phyloP scores from a whole-genome alignment of 2,797 vertebrate species.

The Synanceia verrucosa region DNA sequence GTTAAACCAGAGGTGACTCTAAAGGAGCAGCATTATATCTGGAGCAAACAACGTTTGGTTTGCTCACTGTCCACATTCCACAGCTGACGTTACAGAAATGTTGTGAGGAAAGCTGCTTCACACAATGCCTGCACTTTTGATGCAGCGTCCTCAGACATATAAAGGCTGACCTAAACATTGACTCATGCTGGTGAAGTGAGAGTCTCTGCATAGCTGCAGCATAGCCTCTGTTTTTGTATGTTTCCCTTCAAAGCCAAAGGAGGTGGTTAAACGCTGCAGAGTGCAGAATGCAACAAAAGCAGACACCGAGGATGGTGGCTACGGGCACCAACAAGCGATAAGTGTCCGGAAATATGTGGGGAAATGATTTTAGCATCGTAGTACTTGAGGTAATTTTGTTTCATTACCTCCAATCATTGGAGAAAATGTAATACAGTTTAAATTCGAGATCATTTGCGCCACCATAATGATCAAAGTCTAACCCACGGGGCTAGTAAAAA shows the following conservation, averaged over 20 bases:
- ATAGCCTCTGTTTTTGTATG: neutral
- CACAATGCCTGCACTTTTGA: neutral
- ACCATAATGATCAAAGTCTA: slow-evolving; percentile 32
- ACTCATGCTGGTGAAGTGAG: neutral
- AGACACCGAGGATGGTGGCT: slow-evolving; percentile 2
- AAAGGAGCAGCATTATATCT: slow-evolving; percentile 25
- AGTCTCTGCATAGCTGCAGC: neutral
- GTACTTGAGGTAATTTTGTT: slow-evolving; percentile 20
- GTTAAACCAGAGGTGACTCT: slow-evolving; percentile 48
- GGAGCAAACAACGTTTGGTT: slow-evolving; percentile 7
- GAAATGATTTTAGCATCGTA: slow-evolving; percentile 11
- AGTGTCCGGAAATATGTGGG: slow-evolving; percentile 21
- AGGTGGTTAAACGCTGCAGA: slow-evolving; percentile 16
- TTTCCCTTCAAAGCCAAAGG: slow-evolving; percentile 25
- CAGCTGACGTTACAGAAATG: slow-evolving; percentile 42
- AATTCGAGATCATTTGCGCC: slow-evolving; percentile 37
- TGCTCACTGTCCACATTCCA: slow-evolving; percentile 53
- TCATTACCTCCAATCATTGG: slow-evolving; percentile 42
- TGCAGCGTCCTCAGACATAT: neutral
- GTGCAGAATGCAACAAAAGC: slow-evolving; percentile 16
- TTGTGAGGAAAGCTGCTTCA: slow-evolving; percentile 4
- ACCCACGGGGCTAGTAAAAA: slow-evolving; percentile 16
- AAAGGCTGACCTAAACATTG: slow-evolving; percentile 12
- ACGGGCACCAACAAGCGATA: neutral
- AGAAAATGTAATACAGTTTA: slow-evolving; percentile 23